Base-by-base conservation (phyloP, 2,888 invertebrate genomes). In the Parnassius glacialis region DNA sequence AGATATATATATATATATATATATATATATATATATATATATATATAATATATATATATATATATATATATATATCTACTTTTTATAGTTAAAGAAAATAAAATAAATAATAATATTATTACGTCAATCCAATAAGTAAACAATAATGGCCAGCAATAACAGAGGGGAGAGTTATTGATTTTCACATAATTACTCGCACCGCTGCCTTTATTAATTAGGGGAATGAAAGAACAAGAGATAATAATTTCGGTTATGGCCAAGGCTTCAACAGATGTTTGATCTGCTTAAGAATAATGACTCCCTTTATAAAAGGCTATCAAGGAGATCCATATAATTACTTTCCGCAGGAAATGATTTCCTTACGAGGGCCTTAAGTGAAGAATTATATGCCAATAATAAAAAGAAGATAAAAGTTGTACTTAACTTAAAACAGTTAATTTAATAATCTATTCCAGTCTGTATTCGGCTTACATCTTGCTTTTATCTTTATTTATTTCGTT, bases 181-280 rank as follows among this genome's bases (percentile, higher is more conserved):
- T 62, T 63, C 43, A 59, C 55, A 63, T 63, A 59, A 63, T 63
- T 63, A 63, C 63, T 63, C 59, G 63, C 42, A 51, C 63, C 63
- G 59, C 52, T 63, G 63, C 63, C 59, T 63, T 63, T 59, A 63
- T 59, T 63, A 63, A 63, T 63, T 63, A 63, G 63, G 62, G 62
- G 62, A 62, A 52, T 16, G 62, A 50, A 50, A 48, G 48, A 62
- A 62, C 54, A 62, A 59, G 68, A 81, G 78, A 81, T 84, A 84
- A 85, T 85, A 82, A 85, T 80, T 81, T 80, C 76, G 74, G 73
- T 78, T 78, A 74, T 81, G 76, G 75, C 76, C 75, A 74, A 79
- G 77, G 76, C 78, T 76, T 79, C 57, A 52, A 57, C 55, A 66
- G 64, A 64, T 59, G 61, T 67, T 65, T 64, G 65, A 67, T 65